These are phyloP conservation scores for Riparia riparia DNA, from an alignment of 2,113 vertebrate genomes.

Conservation along the genomic window DNA sequence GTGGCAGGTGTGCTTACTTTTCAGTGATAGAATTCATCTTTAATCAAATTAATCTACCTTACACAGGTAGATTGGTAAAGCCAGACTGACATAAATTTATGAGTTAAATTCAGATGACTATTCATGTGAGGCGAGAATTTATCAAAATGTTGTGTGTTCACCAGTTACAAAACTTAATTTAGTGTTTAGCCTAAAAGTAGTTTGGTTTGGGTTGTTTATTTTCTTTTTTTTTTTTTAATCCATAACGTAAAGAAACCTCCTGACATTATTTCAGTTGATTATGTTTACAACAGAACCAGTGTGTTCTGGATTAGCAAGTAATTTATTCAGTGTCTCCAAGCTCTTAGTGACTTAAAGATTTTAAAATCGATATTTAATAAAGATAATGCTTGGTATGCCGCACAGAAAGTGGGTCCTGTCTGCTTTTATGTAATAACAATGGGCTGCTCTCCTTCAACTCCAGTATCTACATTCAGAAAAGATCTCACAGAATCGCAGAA, in stretches of 20 bases:
- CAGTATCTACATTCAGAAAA: neutral
- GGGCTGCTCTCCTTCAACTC: neutral
- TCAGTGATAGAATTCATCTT: neutral
- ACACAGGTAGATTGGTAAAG: neutral
- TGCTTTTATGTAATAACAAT: constrained; percentile 5
- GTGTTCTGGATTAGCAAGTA: constrained; percentile 70
- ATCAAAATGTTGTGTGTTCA: neutral
- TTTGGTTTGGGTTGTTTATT: neutral
- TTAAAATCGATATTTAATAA: constrained; percentile 85
- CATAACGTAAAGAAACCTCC: constrained; percentile 11
- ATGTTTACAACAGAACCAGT: constrained; percentile 69
- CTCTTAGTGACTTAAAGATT: constrained; percentile 73
- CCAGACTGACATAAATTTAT: constrained; percentile 4
- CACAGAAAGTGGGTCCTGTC: constrained; percentile 36
- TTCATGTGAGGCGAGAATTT: neutral
- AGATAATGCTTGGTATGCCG: constrained; percentile 71
- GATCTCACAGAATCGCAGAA: neutral
- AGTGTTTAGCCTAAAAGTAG: neutral
- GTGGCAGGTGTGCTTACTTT: neutral
- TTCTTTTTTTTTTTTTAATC: neutral
- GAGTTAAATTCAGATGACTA: constrained; percentile 2
- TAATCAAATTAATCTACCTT: constrained; percentile 2
- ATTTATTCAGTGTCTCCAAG: constrained; percentile 76
- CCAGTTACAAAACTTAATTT: neutral
- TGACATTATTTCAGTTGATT: constrained; percentile 62